Evolutionary conservation across 2,888 invertebrate species (phyloP), one percentile per base, ranked within the genome.

Genomic region (Cancer borealis): DNA sequence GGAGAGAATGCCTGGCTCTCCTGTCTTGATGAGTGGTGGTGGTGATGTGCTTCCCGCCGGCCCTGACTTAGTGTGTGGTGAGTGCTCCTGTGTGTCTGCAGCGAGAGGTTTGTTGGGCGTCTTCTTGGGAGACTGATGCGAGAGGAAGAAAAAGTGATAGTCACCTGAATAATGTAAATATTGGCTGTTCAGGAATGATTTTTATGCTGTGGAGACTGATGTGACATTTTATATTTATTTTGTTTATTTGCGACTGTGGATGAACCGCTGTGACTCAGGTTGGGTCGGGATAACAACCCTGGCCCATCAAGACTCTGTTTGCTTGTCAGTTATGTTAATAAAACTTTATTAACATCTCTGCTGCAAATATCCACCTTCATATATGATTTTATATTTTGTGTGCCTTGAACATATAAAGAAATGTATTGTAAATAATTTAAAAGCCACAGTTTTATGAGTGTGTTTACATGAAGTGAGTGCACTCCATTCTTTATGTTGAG

Each of bases 241-340:
- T 73, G 73, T 73, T 73, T 73, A 0, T 26, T 73, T 21, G 73
- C 6, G 1, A 26, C 73, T 73, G 73, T 73, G 73, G 73, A 73
- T 73, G 73, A 73, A 73, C 73, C 73, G 73, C 73, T 73, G 73
- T 73, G 73, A 73, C 73, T 73, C 73, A 73, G 73, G 73, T 73
- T 6, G 26, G 26, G 73, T 73, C 26, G 73, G 73, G 73, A 6
- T 8, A 6, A n/a, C 73, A 26, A 73, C n/a, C 26, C 73, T 8
- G 6, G 73, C 73, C 26, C 73, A 73, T 73, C 26, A 26, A 73
- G 73, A 73, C 73, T 73, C 60, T 1, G 73, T 26, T 73, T 73
- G 26, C 73, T 73, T 73, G 73, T 10, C 73, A 0, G n/a, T 73
- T 8, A 73, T 21, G 2, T 73, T 26, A n/a, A n/a, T 73, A 73